Evolutionary conservation across 2,113 vertebrate genomes (phyloP).

Genomic region (Lycaon pictus): DNA sequence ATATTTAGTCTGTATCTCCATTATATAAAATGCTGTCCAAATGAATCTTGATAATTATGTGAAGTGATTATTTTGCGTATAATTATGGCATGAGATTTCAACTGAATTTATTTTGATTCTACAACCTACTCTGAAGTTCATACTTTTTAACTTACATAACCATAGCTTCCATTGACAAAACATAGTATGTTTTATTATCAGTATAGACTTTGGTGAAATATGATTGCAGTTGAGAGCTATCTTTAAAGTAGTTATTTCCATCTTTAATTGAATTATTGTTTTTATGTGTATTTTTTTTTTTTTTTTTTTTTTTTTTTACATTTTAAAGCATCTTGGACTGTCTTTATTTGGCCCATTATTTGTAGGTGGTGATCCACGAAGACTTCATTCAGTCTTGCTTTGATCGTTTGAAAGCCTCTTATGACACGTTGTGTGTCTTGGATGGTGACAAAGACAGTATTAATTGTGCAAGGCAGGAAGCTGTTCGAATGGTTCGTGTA

Average conservation of each 20-base stretch:
- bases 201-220: neutral
- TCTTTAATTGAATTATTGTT: slow-evolving; percentile 21
- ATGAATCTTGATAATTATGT: slow-evolving; percentile 48
- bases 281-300: neutral
- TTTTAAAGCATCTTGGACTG: slow-evolving; percentile 64
- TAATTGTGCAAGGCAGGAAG: slow-evolving; percentile 98
- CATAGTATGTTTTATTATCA: neutral
- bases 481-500: slow-evolving; percentile 98
- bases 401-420: slow-evolving; percentile 98
- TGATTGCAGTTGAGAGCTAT: neutral
- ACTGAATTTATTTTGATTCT: slow-evolving; percentile 41
- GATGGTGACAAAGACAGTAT: slow-evolving; percentile 99
- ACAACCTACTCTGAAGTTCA: slow-evolving; percentile 15
- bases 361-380: slow-evolving; percentile 98
- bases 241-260: neutral
- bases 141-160: neutral
- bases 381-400: slow-evolving; percentile 99
- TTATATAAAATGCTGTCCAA: neutral
- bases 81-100: neutral
- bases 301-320: neutral
- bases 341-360: slow-evolving; percentile 63
- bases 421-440: slow-evolving; percentile 98
- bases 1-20: slow-evolving; percentile 9
- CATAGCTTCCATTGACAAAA: slow-evolving; percentile 14
- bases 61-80: slow-evolving; percentile 26